Conservation (phyloP, 1,140 invertebrate genomes). For the Hyles vespertilio region DNA sequence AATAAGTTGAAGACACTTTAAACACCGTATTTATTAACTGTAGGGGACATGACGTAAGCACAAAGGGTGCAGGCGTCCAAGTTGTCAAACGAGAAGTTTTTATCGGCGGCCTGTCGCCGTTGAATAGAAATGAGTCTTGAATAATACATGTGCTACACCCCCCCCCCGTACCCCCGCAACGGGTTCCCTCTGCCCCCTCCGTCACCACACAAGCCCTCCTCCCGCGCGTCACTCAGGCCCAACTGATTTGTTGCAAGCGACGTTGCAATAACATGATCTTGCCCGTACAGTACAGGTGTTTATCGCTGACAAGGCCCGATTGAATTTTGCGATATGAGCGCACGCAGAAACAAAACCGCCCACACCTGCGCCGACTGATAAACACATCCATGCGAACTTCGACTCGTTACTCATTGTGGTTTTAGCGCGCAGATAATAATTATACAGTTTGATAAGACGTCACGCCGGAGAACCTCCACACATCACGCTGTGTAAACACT, state of each 20-base stretch:
- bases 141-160: slow-evolving; percentile 60
- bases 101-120: slow-evolving; percentile 67
- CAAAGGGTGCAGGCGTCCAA: slow-evolving; percentile 69
- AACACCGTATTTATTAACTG: slow-evolving; percentile 24
- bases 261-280: slow-evolving; percentile 36
- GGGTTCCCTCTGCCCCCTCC: too few relatives aligned
- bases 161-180: slow-evolving; percentile 14
- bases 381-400: background rate
- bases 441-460: slow-evolving; percentile 10
- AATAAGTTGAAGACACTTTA: slow-evolving; percentile 30
- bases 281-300: slow-evolving; percentile 24
- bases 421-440: slow-evolving; percentile 7
- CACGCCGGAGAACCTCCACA: background rate
- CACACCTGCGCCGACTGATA: background rate
- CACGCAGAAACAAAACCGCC: slow-evolving; percentile 2
- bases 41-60: slow-evolving; percentile 57
- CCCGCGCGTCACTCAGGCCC: slow-evolving; percentile 23
- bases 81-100: slow-evolving; percentile 74
- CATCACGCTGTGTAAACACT: background rate
- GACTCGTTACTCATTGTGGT: background rate
- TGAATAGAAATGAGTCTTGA: slow-evolving; percentile 71
- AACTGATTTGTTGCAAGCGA: slow-evolving; percentile 54
- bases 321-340: background rate
- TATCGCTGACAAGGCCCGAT: slow-evolving; percentile 1
- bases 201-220: slow-evolving; percentile 13